Evolutionary conservation across 1,140 invertebrate species (phyloP).

Genomic region (Ditylenchus dipsaci): DNA sequence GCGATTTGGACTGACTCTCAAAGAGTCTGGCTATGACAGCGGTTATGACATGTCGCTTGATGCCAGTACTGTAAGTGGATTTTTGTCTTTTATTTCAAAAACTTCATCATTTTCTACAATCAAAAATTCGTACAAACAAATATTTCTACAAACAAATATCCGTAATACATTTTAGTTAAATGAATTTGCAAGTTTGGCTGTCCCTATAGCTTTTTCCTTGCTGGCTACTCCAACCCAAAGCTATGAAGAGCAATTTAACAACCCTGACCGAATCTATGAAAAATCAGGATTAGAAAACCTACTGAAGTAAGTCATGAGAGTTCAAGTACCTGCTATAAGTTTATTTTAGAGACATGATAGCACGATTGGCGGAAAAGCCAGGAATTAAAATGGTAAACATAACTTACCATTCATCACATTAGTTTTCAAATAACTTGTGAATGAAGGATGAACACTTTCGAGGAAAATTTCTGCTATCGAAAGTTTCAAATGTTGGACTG

Average conservation of each 20-base stretch:
- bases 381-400: constrained; percentile 35
- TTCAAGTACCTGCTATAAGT: no score
- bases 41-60: constrained; percentile 44
- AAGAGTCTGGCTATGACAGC: constrained; percentile 23
- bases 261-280: constrained; percentile 35
- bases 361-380: constrained; percentile 22
- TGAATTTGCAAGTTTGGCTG: constrained; percentile 39
- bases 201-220: constrained; percentile 40
- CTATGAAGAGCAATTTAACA: constrained; percentile 35
- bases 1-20: constrained; percentile 33
- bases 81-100: constrained; percentile 39
- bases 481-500: constrained; percentile 21
- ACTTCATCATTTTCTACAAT: constrained; percentile 14
- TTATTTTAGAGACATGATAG: constrained; percentile 42
- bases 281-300: constrained; percentile 34
- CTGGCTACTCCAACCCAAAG: constrained; percentile 4
- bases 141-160: no score
- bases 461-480: constrained; percentile 33
- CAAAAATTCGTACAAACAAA: neutral
- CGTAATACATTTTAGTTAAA: constrained; percentile 20
- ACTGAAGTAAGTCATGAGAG: constrained; percentile 18
- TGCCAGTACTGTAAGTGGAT: constrained; percentile 41
- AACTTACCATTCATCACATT: neutral
- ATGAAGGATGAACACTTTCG: constrained; percentile 23
- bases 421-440: neutral